Conservation (phyloP, 1,140 invertebrate genomes). For the Nymphalis io region DNA sequence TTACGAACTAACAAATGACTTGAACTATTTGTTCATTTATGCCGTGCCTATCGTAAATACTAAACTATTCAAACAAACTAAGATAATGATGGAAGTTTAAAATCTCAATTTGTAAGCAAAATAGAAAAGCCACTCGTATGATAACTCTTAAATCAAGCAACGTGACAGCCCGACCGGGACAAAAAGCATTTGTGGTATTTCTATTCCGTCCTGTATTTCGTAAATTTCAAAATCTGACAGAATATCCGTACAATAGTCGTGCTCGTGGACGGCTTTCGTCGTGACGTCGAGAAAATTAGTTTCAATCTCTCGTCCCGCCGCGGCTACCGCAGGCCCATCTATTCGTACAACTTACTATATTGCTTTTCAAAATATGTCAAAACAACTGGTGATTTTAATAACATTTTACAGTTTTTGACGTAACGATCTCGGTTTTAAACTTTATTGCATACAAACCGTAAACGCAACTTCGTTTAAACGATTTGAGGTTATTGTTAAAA, state of each 20-base stretch:
- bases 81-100: not conserved
- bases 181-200: conserved; percentile 43
- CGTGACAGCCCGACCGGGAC: conserved; percentile 19
- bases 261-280: conserved; percentile 44
- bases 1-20: conserved; percentile 64
- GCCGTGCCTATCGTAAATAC: conserved; percentile 42
- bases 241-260: conserved; percentile 47
- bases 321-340: conserved; percentile 46
- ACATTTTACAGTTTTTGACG: not conserved
- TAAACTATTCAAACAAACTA: no score
- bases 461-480: no score
- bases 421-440: no score
- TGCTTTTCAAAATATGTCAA: conserved; percentile 32
- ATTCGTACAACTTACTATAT: conserved; percentile 29
- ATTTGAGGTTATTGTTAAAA: no score
- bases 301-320: conserved; percentile 59
- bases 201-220: conserved; percentile 39
- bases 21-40: conserved; percentile 61
- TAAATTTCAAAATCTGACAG: conserved; percentile 51
- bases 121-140: conserved; percentile 15
- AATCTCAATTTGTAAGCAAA: not conserved
- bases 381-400: conserved; percentile 18
- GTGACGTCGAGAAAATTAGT: conserved; percentile 73
- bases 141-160: conserved; percentile 33
- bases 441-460: no score